Evolutionary conservation across 2,113 vertebrate species (phyloP).

Genomic region (Haemorhous mexicanus): DNA sequence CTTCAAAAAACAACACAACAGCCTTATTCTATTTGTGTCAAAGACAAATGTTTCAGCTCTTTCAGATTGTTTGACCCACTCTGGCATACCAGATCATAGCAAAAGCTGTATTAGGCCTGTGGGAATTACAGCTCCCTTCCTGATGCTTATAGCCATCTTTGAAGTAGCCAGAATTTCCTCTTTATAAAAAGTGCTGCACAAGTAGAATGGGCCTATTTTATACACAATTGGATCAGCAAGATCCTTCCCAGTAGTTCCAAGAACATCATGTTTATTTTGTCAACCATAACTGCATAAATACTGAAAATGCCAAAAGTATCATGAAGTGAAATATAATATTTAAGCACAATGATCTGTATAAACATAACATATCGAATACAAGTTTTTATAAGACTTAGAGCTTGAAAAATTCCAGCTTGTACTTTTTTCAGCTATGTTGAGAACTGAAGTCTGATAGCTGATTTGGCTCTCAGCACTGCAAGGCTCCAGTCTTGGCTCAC

Average conservation of each 20-base stretch:
- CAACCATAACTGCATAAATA: not conserved
- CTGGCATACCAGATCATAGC: not conserved
- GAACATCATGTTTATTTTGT: not conserved
- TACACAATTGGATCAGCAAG: not conserved
- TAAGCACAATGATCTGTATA: not conserved
- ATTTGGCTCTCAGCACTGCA: not conserved
- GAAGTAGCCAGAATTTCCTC: not conserved
- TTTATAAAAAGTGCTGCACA: not conserved
- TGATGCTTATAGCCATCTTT: not conserved
- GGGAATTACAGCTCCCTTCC: not conserved
- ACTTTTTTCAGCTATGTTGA: not conserved
- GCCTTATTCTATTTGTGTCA: slow-evolving; percentile 27
- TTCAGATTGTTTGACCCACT: slow-evolving; percentile 21
- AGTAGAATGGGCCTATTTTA: not conserved
- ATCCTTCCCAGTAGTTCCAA: not conserved
- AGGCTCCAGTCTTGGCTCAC: not conserved
- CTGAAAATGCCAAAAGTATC: not conserved
- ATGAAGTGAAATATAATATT: not conserved
- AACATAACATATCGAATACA: not conserved
- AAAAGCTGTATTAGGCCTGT: not conserved
- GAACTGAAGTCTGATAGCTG: not conserved
- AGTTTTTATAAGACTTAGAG: not conserved
- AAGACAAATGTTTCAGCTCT: slow-evolving; percentile 25
- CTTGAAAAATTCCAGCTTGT: not conserved
- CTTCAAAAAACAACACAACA: not conserved